phyloP scores from a whole-genome alignment of 2,888 invertebrate genomes.

The Laothoe populi region DNA sequence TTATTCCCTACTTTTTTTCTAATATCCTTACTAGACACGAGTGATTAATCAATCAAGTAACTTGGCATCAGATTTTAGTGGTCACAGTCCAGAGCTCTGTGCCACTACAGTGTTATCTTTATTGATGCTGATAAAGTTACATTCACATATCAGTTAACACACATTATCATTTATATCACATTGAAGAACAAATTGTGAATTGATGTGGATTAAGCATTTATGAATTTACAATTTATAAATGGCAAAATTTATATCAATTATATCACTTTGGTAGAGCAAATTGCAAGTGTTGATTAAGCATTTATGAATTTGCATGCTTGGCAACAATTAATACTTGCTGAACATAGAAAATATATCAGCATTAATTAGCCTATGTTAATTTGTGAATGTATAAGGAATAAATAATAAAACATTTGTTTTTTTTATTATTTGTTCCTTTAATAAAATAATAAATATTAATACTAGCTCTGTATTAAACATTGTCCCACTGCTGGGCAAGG shows the following conservation, averaged over 20 bases:
- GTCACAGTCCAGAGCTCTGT: not conserved
- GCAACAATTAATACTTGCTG: not conserved
- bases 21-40: no score
- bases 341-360: not conserved
- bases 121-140: not conserved
- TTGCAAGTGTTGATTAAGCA: slow-evolving; percentile 3
- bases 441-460: no score
- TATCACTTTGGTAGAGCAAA: not conserved
- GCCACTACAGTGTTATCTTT: not conserved
- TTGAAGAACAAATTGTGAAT: not conserved
- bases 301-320: not conserved
- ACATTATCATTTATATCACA: no score
- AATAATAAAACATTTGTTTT: no score
- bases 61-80: not conserved
- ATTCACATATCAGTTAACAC: not conserved
- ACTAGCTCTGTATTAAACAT: no score
- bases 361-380: no score
- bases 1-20: no score
- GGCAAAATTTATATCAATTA: not conserved
- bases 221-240: not conserved
- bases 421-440: no score
- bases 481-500: no score
- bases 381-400: no score
- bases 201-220: slow-evolving; percentile 7
- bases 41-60: not conserved